phyloP scores from a whole-genome alignment of 2,888 invertebrate species.

The Drosophila vallismaia region DNA sequence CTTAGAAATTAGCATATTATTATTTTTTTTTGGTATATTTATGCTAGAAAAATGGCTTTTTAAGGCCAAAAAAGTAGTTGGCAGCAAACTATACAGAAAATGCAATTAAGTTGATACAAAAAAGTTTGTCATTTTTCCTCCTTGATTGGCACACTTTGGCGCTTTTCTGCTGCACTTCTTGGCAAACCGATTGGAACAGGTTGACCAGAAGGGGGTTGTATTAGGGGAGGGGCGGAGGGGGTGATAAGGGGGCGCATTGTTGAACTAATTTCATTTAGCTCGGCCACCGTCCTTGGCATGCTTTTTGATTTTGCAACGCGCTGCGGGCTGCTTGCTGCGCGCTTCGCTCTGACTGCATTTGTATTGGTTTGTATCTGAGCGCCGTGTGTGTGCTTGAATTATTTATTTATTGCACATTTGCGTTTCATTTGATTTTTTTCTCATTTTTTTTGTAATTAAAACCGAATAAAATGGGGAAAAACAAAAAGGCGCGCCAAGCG shows the following conservation, averaged over 20 bases:
- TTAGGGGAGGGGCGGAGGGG: background rate
- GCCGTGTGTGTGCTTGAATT: conserved; percentile 16
- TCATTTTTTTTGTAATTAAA: conserved; percentile 13
- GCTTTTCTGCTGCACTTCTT: conserved; percentile 21
- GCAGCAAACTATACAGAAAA: conserved; percentile 17
- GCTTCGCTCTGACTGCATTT: conserved; percentile 45
- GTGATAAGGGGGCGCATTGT: conserved; percentile 41
- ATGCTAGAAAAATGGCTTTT: background rate
- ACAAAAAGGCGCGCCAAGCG: conserved; percentile 15
- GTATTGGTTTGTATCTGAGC: conserved; percentile 21
- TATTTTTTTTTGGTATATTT: background rate
- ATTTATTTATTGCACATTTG: conserved; percentile 35
- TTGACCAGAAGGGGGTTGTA: background rate
- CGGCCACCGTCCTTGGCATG: conserved; percentile 69
- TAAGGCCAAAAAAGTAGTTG: conserved; percentile 9
- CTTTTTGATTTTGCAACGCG: conserved; percentile 68
- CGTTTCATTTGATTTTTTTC: conserved; percentile 22
- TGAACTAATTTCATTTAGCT: conserved; percentile 69
- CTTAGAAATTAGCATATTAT: background rate
- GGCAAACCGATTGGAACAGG: conserved; percentile 30
- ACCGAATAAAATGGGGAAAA: conserved; percentile 21
- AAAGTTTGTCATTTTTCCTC: conserved; percentile 20
- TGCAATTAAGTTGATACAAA: conserved; percentile 20
- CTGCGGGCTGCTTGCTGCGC: conserved; percentile 37
- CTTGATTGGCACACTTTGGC: conserved; percentile 17